A percentile compares a stretch with the other conserved stretches of the same genome.
phyloP scores from a whole-genome alignment of 1,140 invertebrate species.

The Anthonomus grandis region DNA sequence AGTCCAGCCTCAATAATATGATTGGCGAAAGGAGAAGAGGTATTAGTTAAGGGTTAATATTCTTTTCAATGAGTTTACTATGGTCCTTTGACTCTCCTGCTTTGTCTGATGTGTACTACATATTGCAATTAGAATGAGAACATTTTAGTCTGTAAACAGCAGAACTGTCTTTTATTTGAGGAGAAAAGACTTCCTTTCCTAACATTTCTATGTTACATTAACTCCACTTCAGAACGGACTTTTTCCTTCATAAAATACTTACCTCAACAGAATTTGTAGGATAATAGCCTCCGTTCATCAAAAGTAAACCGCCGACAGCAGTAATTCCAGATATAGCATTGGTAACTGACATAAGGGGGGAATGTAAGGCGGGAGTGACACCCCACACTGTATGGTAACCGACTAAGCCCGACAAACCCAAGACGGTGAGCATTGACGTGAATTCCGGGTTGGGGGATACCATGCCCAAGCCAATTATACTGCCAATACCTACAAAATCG shows the following conservation, averaged over 20 bases:
- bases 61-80: too few species aligned
- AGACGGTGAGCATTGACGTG: constrained; percentile 82
- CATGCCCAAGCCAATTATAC: constrained; percentile 67
- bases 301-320: constrained; percentile 79
- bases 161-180: too few species aligned
- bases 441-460: constrained; percentile 79
- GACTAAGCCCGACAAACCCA: constrained; percentile 79
- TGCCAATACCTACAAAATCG: constrained; percentile 59
- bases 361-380: constrained; percentile 86
- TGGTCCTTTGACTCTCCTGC: too few species aligned
- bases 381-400: constrained; percentile 92
- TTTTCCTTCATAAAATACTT: constrained; percentile 5
- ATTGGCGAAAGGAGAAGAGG: too few species aligned
- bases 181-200: too few species aligned
- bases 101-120: too few species aligned
- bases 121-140: too few species aligned
- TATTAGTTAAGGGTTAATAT: too few species aligned
- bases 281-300: constrained; percentile 76
- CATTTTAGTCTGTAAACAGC: too few species aligned
- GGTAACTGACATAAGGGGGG: constrained; percentile 89
- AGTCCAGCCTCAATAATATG: too few species aligned
- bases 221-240: too few species aligned
- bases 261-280: constrained; percentile 66
- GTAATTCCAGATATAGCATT: constrained; percentile 92
- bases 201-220: too few species aligned